Conservation (phyloP, 64 coral and sea anemone genomes). For the Dendronephthya gigantea region DNA sequence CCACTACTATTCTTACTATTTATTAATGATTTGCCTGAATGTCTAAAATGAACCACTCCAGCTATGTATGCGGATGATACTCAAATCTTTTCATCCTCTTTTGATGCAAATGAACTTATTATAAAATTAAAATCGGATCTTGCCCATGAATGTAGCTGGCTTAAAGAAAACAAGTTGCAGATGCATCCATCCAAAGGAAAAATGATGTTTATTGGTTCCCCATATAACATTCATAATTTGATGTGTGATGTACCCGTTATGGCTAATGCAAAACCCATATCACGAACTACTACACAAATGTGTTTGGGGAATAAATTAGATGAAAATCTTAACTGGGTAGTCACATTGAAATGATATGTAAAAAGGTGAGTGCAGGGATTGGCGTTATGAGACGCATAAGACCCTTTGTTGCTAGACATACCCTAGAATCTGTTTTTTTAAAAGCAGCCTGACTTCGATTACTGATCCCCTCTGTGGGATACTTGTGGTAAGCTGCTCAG, state of each 20-base stretch:
- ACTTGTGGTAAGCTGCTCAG: neutral
- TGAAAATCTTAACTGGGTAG: neutral
- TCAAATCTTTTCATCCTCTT: neutral
- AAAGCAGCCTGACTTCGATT: neutral
- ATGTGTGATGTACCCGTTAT: neutral
- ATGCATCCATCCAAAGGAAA: neutral
- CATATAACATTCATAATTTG: neutral
- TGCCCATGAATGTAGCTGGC: neutral
- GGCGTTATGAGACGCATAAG: neutral
- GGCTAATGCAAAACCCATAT: neutral
- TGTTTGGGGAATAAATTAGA: neutral
- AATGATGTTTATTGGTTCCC: neutral
- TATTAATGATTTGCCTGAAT: neutral
- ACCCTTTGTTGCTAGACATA: neutral
- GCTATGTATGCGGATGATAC: neutral
- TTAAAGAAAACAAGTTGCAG: neutral
- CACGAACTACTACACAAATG: neutral
- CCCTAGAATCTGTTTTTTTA: neutral
- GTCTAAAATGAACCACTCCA: neutral
- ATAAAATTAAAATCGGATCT: neutral
- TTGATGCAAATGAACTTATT: slow-evolving; percentile 1
- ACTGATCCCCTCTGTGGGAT: neutral
- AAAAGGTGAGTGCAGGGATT: neutral
- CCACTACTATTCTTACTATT: neutral
- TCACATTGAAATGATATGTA: slow-evolving; percentile 3